Evolutionary conservation across 2,113 vertebrate genomes (phyloP).

Genomic region (Saccopteryx bilineata): DNA sequence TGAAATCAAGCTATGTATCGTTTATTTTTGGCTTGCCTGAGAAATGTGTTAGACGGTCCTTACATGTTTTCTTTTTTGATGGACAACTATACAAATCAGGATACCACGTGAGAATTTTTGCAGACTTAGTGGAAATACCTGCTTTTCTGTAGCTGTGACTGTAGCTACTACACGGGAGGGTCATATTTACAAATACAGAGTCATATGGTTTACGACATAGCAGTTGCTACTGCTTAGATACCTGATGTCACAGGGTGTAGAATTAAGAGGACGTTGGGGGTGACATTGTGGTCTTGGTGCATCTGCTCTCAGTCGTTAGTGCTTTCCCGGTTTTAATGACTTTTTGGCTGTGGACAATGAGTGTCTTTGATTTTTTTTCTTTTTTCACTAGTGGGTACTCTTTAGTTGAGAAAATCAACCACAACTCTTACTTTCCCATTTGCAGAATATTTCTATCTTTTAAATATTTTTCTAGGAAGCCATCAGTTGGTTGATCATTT

Average conservation of each 20-base stretch:
- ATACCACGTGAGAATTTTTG: not conserved
- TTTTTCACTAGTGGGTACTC: not conserved
- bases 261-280: not conserved
- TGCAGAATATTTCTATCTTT: constrained; percentile 67
- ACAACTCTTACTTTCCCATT: constrained; percentile 55
- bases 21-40: not conserved
- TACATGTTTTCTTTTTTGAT: not conserved
- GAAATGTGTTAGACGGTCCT: not conserved
- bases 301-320: not conserved
- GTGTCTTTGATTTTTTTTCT: constrained; percentile 49
- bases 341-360: not conserved
- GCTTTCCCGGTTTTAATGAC: not conserved
- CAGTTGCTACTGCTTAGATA: not conserved
- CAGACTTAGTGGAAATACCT: not conserved
- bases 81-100: not conserved
- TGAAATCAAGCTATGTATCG: not conserved
- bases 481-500: constrained; percentile 78
- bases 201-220: not conserved
- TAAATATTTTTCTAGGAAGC: constrained; percentile 75
- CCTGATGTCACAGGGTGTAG: not conserved
- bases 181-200: not conserved
- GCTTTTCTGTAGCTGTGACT: not conserved
- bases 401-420: constrained; percentile 54
- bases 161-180: not conserved
- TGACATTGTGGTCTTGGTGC: not conserved